phyloP scores from a whole-genome alignment of 1,140 invertebrate species.

The Phymorhynchus buccinoides region DNA sequence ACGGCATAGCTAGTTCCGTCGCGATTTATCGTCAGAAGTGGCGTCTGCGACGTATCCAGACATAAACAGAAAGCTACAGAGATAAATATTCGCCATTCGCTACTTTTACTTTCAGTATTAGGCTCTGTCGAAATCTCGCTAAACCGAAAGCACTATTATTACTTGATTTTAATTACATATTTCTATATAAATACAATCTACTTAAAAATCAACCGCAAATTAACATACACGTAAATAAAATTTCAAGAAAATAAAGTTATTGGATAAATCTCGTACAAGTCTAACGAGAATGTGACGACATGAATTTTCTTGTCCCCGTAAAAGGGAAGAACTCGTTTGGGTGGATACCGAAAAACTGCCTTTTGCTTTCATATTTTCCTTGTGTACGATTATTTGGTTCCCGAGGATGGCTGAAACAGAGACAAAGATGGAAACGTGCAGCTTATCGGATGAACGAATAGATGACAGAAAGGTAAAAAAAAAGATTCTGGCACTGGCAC shows the following conservation, averaged over 20 bases:
- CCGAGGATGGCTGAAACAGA: slow-evolving; percentile 58
- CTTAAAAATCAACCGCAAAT: neutral
- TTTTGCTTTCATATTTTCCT: slow-evolving; percentile 21
- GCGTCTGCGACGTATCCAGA: no score
- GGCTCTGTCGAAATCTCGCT: neutral
- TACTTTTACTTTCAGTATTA: slow-evolving; percentile 10
- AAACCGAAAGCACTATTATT: neutral
- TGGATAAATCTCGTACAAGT: neutral
- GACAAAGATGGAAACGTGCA: slow-evolving; percentile 64
- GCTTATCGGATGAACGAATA: slow-evolving; percentile 54
- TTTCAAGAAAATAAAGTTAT: neutral
- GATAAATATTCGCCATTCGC: no score
- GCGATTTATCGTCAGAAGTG: no score
- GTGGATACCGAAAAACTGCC: slow-evolving; percentile 37
- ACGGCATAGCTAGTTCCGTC: no score
- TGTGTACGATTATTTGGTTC: neutral
- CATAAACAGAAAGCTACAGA: no score
- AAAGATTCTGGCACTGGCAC: neutral
- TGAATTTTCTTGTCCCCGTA: slow-evolving; percentile 52
- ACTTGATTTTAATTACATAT: neutral
- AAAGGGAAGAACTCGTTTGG: slow-evolving; percentile 49
- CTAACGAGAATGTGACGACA: slow-evolving; percentile 52
- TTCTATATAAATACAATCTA: neutral
- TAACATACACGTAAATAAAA: neutral
- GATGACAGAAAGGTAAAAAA: slow-evolving; percentile 60